Percentiles rank a stretch among this genome's conserved stretches.
These are phyloP conservation scores for Zaprionus bogoriensis DNA, from an alignment of 2,888 invertebrate species.

Conservation along the genomic window DNA sequence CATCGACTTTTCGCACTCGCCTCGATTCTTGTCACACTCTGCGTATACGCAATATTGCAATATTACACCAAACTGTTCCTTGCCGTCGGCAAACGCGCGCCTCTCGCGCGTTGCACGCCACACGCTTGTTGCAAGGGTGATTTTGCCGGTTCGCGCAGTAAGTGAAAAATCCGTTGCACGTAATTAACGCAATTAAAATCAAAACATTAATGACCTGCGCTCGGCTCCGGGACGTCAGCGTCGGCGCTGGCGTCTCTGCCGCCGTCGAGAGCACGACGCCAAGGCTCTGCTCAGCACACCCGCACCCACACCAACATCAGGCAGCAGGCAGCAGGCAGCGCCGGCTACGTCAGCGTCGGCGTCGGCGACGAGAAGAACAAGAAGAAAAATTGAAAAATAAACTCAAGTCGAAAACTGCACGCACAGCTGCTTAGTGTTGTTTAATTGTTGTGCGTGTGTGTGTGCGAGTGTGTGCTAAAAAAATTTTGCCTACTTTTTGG, in stretches of 20 bases:
- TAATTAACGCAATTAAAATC: constrained; percentile 83
- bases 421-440: constrained; percentile 44
- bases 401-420: constrained; percentile 29
- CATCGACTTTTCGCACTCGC: neutral
- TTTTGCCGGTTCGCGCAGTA: constrained; percentile 31
- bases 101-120: neutral
- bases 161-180: constrained; percentile 81
- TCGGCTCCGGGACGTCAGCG: constrained; percentile 47
- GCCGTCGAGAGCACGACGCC: too few relatives aligned
- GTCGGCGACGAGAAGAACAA: neutral
- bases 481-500: constrained; percentile 63
- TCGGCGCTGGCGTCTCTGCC: constrained; percentile 34
- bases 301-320: constrained; percentile 1
- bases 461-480: neutral
- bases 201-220: constrained; percentile 82
- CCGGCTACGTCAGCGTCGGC: constrained; percentile 13
- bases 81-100: constrained; percentile 39
- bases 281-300: too few relatives aligned
- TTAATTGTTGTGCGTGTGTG: constrained; percentile 23
- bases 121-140: constrained; percentile 22
- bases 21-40: neutral
- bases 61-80: neutral
- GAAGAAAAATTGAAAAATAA: constrained; percentile 16
- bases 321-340: neutral
- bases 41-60: constrained; percentile 28